phyloP scores from a whole-genome alignment of 2,113 vertebrate species.

The Cynoglossus semilaevis region DNA sequence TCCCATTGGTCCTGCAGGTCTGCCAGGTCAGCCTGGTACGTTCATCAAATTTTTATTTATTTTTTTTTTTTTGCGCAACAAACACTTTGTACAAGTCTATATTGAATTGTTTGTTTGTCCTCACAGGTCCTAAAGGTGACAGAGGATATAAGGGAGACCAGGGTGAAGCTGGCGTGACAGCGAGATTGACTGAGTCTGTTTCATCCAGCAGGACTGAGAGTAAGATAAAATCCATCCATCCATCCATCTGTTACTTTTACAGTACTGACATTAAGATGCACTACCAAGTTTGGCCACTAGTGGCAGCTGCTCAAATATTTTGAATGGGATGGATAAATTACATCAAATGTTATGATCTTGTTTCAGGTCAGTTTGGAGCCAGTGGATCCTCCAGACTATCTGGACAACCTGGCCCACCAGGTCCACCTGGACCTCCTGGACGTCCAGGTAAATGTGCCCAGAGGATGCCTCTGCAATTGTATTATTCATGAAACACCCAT shows the following conservation, averaged over 20 bases:
- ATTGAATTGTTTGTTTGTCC: not conserved
- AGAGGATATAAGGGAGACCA: slow-evolving; percentile 79
- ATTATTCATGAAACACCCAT: too few species aligned
- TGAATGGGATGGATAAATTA: not conserved
- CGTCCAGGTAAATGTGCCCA: slow-evolving; percentile 67
- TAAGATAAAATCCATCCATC: slow-evolving; percentile 24
- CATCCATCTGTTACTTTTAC: too few species aligned
- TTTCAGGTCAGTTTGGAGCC: slow-evolving; percentile 45
- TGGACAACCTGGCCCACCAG: slow-evolving; percentile 66
- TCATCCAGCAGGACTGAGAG: slow-evolving; percentile 52
- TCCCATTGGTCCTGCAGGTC: slow-evolving; percentile 89
- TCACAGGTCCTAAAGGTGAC: slow-evolving; percentile 73
- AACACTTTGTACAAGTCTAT: not conserved
- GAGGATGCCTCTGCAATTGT: too few species aligned
- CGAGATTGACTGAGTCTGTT: slow-evolving; percentile 60
- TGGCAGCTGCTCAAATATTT: not conserved
- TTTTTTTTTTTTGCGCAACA: not conserved
- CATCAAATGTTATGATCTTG: not conserved
- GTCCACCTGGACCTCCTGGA: slow-evolving; percentile 71
- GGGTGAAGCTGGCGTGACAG: slow-evolving; percentile 70
- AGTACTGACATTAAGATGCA: too few species aligned
- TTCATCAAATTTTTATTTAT: too few species aligned
- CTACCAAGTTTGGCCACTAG: not conserved
- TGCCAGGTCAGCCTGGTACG: slow-evolving; percentile 87
- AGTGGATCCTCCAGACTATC: slow-evolving; percentile 17